Evolutionary conservation across 2,888 invertebrate genomes (phyloP).

Genomic region (Odontomyia ornata): DNA sequence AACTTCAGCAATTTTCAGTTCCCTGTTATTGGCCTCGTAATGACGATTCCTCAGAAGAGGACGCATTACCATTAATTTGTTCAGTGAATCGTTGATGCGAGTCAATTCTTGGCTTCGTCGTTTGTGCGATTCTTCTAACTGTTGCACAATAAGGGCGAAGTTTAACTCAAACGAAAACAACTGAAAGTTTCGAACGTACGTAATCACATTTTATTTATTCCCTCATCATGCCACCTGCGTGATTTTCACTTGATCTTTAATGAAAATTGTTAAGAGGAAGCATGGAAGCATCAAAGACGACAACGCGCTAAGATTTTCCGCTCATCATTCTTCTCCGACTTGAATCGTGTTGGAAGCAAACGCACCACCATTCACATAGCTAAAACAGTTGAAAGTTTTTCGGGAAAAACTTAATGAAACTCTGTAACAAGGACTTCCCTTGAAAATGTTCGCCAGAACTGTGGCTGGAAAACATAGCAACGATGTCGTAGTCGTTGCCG

Average conservation of each 20-base stretch:
- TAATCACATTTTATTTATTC: too few species aligned
- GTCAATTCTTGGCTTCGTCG: too few species aligned
- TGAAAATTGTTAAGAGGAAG: neutral
- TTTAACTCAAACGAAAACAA: too few species aligned
- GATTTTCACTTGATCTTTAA: neutral
- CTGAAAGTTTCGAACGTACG: too few species aligned
- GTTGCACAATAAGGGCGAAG: too few species aligned
- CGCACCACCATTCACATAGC: neutral
- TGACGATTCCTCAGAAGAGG: too few species aligned
- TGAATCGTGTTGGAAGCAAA: neutral
- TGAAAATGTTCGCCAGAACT: neutral
- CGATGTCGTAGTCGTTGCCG: too few species aligned
- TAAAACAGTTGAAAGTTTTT: neutral
- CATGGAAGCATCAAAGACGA: neutral
- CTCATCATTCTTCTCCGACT: neutral
- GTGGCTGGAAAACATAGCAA: neutral
- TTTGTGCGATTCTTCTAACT: too few species aligned
- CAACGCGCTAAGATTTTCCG: neutral
- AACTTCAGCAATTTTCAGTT: too few species aligned
- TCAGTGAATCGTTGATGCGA: too few species aligned
- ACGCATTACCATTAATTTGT: too few species aligned
- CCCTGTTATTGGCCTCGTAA: too few species aligned
- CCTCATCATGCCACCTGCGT: neutral
- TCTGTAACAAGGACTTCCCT: conserved; percentile 1
- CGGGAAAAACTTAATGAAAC: conserved; percentile 25